A percentile compares a stretch with the other conserved stretches of the same genome.
Evolutionary conservation across 2,113 vertebrate species (phyloP).

Genomic region (Cyprinodon brontotheroides): DNA sequence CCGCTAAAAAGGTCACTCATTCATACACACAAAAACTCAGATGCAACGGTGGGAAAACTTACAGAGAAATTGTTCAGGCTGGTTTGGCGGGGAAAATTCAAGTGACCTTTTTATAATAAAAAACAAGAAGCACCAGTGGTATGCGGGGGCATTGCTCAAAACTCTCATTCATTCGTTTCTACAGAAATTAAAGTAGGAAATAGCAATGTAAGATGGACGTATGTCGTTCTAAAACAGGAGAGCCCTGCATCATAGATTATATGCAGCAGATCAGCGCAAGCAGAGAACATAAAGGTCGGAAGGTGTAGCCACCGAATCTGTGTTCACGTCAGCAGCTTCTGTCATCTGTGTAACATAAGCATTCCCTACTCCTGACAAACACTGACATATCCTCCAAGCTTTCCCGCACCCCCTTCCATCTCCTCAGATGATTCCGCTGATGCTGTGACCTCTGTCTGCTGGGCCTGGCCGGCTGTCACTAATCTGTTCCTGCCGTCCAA

Average conservation of each 20-base stretch:
- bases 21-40: constrained; percentile 58
- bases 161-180: constrained; percentile 42
- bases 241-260: constrained; percentile 58
- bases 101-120: constrained; percentile 76
- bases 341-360: constrained; percentile 43
- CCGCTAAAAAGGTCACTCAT: constrained; percentile 77
- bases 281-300: constrained; percentile 55
- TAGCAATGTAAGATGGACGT: constrained; percentile 7
- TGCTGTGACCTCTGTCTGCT: constrained; percentile 71
- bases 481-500: constrained; percentile 70
- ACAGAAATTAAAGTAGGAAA: constrained; percentile 31
- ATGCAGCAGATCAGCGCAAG: constrained; percentile 45
- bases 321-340: constrained; percentile 53
- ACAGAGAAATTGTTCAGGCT: constrained; percentile 73
- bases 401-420: constrained; percentile 12
- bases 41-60: constrained; percentile 58
- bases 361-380: constrained; percentile 30
- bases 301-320: constrained; percentile 50
- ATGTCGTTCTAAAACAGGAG: constrained; percentile 50
- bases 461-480: constrained; percentile 71
- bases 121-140: constrained; percentile 56
- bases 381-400: constrained; percentile 26
- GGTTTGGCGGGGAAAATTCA: constrained; percentile 74
- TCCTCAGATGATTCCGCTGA: constrained; percentile 57
- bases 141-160: constrained; percentile 39